Conservation (phyloP, 2,113 vertebrate species). For the Psittacus erithacus region DNA sequence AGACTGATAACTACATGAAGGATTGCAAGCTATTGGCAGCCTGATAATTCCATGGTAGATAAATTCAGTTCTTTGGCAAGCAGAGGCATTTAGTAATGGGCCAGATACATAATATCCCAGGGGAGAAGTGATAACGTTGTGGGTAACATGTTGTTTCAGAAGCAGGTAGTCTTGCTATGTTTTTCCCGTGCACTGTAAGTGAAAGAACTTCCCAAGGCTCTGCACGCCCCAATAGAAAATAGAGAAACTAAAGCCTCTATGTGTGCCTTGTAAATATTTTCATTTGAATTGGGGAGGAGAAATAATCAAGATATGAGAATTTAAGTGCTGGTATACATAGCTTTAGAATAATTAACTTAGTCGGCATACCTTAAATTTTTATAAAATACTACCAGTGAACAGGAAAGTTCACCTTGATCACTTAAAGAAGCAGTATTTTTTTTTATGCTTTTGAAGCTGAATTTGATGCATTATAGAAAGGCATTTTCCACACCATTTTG, state of each 20-base stretch:
- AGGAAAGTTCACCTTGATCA: slow-evolving; percentile 18
- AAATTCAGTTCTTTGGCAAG: not conserved
- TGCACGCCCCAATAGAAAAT: not conserved
- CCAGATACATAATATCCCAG: not conserved
- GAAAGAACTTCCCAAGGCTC: not conserved
- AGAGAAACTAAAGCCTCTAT: not conserved
- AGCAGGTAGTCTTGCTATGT: not conserved
- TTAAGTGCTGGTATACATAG: not conserved
- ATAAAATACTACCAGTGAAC: slow-evolving; percentile 42
- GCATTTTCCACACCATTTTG: slow-evolving; percentile 26
- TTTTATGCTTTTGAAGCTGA: not conserved
- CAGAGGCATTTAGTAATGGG: not conserved
- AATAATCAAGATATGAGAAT: not conserved
- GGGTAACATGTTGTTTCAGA: not conserved
- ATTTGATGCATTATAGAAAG: not conserved
- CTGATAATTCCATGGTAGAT: not conserved
- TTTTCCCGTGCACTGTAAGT: not conserved
- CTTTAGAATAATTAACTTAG: not conserved
- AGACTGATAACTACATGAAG: not conserved
- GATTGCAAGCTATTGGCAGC: not conserved
- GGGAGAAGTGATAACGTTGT: not conserved
- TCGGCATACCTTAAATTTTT: slow-evolving; percentile 41
- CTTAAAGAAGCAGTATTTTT: slow-evolving; percentile 5
- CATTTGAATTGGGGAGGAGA: not conserved
- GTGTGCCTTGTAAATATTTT: not conserved